These are phyloP conservation scores for Chloroclystis v-ata DNA, from an alignment of 2,888 invertebrate genomes.

Conservation along the genomic window DNA sequence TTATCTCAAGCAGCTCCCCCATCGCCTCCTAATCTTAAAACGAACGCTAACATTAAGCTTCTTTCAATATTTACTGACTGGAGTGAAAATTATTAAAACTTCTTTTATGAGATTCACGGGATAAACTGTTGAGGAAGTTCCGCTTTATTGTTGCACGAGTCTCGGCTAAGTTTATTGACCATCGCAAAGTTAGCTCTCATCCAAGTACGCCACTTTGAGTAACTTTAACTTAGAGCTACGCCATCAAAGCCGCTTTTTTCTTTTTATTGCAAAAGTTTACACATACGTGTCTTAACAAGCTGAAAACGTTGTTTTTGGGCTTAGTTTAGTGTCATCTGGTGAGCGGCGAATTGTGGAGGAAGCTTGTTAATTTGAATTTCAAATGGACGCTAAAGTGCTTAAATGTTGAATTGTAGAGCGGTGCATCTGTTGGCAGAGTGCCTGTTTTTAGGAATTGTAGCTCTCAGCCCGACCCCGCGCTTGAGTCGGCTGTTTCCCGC, in stretches of 20 bases:
- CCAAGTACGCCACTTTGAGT: conserved; percentile 62
- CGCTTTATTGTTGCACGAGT: conserved; percentile 53
- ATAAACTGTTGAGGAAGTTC: conserved; percentile 52
- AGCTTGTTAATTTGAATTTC: conserved; percentile 34
- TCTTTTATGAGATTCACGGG: conserved; percentile 45
- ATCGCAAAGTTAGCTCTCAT: conserved; percentile 56
- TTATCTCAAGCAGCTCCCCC: conserved; percentile 19
- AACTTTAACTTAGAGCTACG: conserved; percentile 66
- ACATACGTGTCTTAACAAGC: conserved; percentile 63
- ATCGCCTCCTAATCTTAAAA: conserved; percentile 18
- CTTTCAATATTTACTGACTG: conserved; percentile 26
- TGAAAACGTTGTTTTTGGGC: conserved; percentile 40
- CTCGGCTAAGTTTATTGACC: conserved; percentile 66
- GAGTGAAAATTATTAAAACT: conserved; percentile 41
- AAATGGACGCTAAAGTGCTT: conserved; percentile 37
- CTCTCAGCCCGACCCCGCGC: conserved; percentile 32
- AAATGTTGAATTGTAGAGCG: conserved; percentile 39
- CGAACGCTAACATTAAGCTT: conserved; percentile 32
- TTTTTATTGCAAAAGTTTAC: conserved; percentile 71
- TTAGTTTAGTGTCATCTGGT: conserved; percentile 20
- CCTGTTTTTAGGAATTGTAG: conserved; percentile 49
- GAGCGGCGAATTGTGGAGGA: conserved; percentile 24
- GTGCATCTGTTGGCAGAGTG: conserved; percentile 59
- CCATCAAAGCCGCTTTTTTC: conserved; percentile 59
- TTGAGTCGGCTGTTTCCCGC: conserved; percentile 32